Conservation (phyloP, 2,797 vertebrate genomes). For the Onychomys torridus region DNA sequence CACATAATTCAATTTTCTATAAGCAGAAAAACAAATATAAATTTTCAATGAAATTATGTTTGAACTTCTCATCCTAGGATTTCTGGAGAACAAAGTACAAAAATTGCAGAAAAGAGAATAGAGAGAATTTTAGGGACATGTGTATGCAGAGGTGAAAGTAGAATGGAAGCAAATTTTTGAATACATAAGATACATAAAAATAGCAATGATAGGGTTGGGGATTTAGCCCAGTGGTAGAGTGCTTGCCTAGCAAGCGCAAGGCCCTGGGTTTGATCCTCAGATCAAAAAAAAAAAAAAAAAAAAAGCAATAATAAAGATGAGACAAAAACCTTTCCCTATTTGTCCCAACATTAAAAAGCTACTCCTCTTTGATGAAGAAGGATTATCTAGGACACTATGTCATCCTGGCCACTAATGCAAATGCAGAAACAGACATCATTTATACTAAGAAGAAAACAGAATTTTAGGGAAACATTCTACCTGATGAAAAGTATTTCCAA, state of each 20-base stretch:
- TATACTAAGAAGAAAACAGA: constrained; percentile 19
- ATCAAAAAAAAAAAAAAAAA: too few relatives aligned
- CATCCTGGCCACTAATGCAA: background rate
- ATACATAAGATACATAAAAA: background rate
- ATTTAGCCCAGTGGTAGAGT: too few relatives aligned
- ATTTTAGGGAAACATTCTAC: constrained; percentile 25
- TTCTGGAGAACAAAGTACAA: background rate
- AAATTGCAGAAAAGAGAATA: background rate
- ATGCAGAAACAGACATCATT: background rate
- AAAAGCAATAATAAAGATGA: background rate
- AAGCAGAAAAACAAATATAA: constrained; percentile 42
- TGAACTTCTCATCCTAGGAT: background rate
- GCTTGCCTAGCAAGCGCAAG: too few relatives aligned
- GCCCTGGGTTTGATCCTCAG: too few relatives aligned
- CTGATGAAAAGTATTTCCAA: background rate
- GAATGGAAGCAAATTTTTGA: background rate
- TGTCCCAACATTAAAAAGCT: background rate
- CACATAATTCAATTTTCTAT: background rate
- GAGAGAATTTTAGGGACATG: background rate
- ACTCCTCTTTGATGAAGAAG: background rate
- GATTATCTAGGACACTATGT: background rate
- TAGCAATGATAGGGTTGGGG: background rate
- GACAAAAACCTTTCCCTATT: background rate
- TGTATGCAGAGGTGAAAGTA: background rate
- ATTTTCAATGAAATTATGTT: background rate